Evolutionary conservation across 2,113 vertebrate genomes (phyloP).

Genomic region (Neolamprologus tretocephalus): DNA sequence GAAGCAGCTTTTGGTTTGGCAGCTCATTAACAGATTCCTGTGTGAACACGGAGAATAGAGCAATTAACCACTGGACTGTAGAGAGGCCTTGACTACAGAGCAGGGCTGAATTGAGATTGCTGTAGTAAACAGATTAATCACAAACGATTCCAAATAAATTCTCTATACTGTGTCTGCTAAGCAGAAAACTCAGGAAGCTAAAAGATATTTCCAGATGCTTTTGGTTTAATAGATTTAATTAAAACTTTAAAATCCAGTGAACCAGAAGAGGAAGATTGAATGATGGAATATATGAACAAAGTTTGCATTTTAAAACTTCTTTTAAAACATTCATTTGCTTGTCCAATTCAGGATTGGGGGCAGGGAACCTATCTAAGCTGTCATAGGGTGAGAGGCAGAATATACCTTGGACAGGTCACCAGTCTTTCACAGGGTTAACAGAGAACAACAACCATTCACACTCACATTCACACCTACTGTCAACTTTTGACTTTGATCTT

Average conservation of each 20-base stretch:
- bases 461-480: neutral
- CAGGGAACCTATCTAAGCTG: neutral
- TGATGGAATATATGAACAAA: neutral
- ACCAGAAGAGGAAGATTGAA: neutral
- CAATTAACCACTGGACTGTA: slow-evolving; percentile 27
- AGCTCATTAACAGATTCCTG: slow-evolving; percentile 65
- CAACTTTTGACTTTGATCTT: neutral
- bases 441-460: neutral
- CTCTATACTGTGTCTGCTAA: neutral
- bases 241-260: neutral
- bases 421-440: neutral
- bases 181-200: neutral
- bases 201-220: neutral
- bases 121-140: neutral
- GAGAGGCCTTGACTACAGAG: neutral
- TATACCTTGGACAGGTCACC: neutral
- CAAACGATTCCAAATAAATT: neutral
- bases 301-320: neutral
- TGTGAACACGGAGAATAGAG: slow-evolving; percentile 27
- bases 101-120: neutral
- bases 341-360: neutral
- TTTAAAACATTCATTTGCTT: neutral
- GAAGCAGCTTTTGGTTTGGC: slow-evolving; percentile 6
- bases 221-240: neutral
- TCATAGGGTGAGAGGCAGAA: neutral